Evolutionary conservation across 2,113 vertebrate species (phyloP), one percentile per base, ranked within the genome.

Genomic region (Phainopepla nitens): DNA sequence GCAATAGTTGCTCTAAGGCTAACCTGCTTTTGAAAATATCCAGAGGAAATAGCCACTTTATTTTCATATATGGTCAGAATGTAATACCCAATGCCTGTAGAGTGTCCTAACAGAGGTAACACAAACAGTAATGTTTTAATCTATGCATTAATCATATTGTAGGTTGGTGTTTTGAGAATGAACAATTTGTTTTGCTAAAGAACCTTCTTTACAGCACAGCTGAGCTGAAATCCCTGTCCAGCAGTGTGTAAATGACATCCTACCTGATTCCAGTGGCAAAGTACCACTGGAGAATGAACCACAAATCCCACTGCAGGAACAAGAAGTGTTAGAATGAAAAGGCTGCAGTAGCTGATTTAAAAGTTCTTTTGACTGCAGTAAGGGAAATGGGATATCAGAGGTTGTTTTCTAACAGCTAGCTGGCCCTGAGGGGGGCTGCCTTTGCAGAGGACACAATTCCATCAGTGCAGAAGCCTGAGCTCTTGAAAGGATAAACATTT

Each of bases 201-300:
- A 66, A 69, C 28, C n/a, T 61, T 54, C 25, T 75, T 41, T 14
- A 47, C 28, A 62, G 54, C 54, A 54, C 60, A 60, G 70, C 70
- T 82, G 41, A 28, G 29, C 65, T 58, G 39, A 8, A 6, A 27
- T 28, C 22, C 79, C 33, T 31, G 29, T 9, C 49, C 60, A 44
- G 33, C 33, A 79, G 61, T 6, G 25, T 27, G 14, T 6, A 50
- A 76, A 70, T 53, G 56, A 56, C 39, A 76, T 36, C 41, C 51
- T 24, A 31, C 42, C 29, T 5, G 23, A 61, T 36, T 39, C 18
- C n/a, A 82, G 42, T 25, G 41, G 6, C 42, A 42, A 82, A n/a
- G 65, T 13, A 60, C 31, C 10, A 36, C 2, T 0, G 0, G 56
- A 47, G 15, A 54, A 25, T 10, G 21, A 83, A n/a, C 31, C 49